Evolutionary conservation across 2,888 invertebrate genomes (phyloP).

Genomic region (Mythimna loreyi): DNA sequence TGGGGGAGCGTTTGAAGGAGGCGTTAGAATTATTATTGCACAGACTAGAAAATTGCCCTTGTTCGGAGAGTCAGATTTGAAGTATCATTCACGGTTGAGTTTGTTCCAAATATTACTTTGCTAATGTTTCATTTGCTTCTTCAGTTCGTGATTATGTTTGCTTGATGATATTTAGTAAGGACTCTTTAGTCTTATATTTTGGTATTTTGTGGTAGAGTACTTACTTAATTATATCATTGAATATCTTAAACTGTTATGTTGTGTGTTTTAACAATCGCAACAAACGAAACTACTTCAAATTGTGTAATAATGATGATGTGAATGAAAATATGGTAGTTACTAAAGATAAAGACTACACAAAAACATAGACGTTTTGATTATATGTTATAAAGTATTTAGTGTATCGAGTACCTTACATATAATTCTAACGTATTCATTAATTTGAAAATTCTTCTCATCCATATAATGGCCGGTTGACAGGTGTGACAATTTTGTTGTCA

Average conservation of each 20-base stretch:
- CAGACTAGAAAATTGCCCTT: constrained; percentile 66
- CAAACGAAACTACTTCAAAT: constrained; percentile 21
- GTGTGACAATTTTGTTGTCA: constrained; percentile 98
- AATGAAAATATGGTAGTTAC: constrained; percentile 17
- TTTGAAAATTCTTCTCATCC: constrained; percentile 10
- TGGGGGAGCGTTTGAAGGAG: constrained; percentile 67
- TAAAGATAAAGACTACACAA: constrained; percentile 14
- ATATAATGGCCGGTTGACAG: constrained; percentile 91
- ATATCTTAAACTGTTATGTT: not conserved
- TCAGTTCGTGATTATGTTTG: constrained; percentile 42
- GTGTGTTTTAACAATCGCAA: not conserved
- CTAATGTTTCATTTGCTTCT: constrained; percentile 22
- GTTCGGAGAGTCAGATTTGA: constrained; percentile 54
- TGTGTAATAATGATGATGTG: constrained; percentile 2
- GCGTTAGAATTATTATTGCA: constrained; percentile 66
- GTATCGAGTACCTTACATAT: not conserved
- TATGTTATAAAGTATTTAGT: constrained; percentile 17
- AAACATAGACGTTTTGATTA: constrained; percentile 11
- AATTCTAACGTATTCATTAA: not conserved
- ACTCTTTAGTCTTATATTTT: not conserved
- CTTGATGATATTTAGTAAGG: constrained; percentile 16
- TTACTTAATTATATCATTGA: not conserved
- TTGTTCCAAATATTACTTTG: constrained; percentile 34
- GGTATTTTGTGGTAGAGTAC: not conserved
- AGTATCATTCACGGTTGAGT: constrained; percentile 49